A percentile compares a stretch with the other conserved stretches of the same genome.
These are phyloP conservation scores for Phalloptychus januarius DNA, from an alignment of 2,797 vertebrate species.

Conservation along the genomic window DNA sequence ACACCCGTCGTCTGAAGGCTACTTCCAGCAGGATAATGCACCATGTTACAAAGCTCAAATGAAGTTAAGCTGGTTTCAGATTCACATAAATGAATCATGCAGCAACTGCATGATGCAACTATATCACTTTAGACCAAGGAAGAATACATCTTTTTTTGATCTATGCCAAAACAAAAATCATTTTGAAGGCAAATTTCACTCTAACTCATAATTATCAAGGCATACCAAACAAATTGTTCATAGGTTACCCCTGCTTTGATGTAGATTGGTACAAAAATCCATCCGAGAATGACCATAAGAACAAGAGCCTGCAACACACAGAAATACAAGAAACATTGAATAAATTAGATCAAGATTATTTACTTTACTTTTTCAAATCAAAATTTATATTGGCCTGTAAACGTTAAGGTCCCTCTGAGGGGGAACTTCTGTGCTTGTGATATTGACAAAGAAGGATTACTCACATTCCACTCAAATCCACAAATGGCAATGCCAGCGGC, in stretches of 20 bases:
- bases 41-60: background rate
- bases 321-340: constrained; percentile 2
- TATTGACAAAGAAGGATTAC: constrained; percentile 53
- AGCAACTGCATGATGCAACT: background rate
- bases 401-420: background rate
- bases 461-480: constrained; percentile 95
- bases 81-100: background rate
- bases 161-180: background rate
- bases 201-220: too few relatives aligned
- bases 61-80: background rate
- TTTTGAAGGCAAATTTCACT: background rate
- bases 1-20: too few relatives aligned
- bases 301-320: constrained; percentile 86
- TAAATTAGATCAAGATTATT: background rate
- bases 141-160: background rate
- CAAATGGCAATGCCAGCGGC: constrained; percentile 88
- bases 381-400: background rate
- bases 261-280: constrained; percentile 97
- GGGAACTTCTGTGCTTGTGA: background rate
- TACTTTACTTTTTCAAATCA: background rate
- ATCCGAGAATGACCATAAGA: constrained; percentile 88
- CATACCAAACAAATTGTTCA: too few relatives aligned
- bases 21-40: too few relatives aligned
- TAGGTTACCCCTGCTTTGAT: constrained; percentile 89
- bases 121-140: background rate